phyloP scores from a whole-genome alignment of 2,888 invertebrate genomes.

The Sminthurinus aureus region DNA sequence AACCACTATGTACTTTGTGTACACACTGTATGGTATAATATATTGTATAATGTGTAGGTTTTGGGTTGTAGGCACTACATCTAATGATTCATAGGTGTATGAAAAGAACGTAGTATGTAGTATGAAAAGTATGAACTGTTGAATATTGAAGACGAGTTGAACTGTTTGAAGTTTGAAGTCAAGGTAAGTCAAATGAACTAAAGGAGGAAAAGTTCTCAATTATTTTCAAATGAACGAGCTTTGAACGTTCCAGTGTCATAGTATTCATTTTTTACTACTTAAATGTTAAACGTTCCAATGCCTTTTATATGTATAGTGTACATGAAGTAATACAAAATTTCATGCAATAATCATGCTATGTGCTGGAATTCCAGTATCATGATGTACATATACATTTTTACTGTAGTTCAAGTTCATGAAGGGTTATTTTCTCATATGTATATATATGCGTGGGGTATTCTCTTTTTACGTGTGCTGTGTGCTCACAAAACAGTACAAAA shows the following conservation, averaged over 20 bases:
- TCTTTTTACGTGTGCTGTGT: not conserved
- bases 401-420: not conserved
- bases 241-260: constrained; percentile 5
- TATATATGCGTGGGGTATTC: not conserved
- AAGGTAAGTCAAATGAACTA: constrained; percentile 15
- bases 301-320: too few species aligned
- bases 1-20: not conserved
- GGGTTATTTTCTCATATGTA: not conserved
- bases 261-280: not conserved
- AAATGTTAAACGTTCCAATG: too few species aligned
- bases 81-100: not conserved
- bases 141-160: not conserved
- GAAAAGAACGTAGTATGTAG: not conserved
- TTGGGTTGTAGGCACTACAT: too few species aligned
- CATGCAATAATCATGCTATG: too few species aligned
- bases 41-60: not conserved
- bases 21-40: not conserved
- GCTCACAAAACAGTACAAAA: too few species aligned
- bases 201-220: constrained; percentile 5
- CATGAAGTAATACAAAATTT: too few species aligned
- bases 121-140: not conserved
- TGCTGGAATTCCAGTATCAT: not conserved
- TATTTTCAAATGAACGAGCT: not conserved
- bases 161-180: not conserved
- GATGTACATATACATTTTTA: not conserved